Base-by-base conservation (phyloP, 2,113 vertebrate genomes). In the Takifugu bimaculatus region DNA sequence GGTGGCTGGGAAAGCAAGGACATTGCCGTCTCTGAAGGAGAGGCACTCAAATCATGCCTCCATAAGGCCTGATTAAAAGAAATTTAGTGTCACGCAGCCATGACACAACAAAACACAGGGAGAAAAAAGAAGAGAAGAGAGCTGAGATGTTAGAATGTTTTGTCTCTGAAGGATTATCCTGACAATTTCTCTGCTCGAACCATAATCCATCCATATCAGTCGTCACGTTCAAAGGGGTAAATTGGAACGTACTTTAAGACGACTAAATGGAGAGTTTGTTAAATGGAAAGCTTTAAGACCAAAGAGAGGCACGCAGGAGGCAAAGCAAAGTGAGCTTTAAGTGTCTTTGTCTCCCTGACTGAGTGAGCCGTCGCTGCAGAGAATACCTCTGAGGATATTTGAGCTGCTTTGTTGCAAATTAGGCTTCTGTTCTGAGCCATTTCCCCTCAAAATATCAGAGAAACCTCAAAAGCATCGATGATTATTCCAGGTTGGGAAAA, bases 121-220 rank as follows among this genome's bases (percentile, higher is more conserved):
- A 61, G 63, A 67, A 69, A 65, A 32, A 6, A 59, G 20, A 35
- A 43, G 57, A 65, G 55, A 66, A 76, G 72, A 68, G 78, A 72
- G 79, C 74, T 26, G 26, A 84, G 71, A 84, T 82, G 83, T 90
- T 84, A 79, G 70, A 84, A 75, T 72, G 73, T 82, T 87, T 90
- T 86, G 82, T 88, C 77, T 84, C 78, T 82, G 75, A 75, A 71
- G 80, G 85, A 89, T 88, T 85, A 82, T 75, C 74, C 68, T 62
- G 57, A 77, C 67, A 72, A 83, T 77, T 85, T 84, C 75, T 81
- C 60, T 12, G 61, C 80, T 77, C 82, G 81, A 35, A 62, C 66
- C 67, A 83, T 88, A 84, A 87, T 86, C 85, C 81, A 84, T 87
- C 82, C 82, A 87, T 88, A 88, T 86, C 85, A 80, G 78, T 78